Percentiles rank a stretch among this genome's conserved stretches.
These are phyloP conservation scores for Drosophila auraria DNA, from an alignment of 1,140 invertebrate genomes.

Conservation along the genomic window DNA sequence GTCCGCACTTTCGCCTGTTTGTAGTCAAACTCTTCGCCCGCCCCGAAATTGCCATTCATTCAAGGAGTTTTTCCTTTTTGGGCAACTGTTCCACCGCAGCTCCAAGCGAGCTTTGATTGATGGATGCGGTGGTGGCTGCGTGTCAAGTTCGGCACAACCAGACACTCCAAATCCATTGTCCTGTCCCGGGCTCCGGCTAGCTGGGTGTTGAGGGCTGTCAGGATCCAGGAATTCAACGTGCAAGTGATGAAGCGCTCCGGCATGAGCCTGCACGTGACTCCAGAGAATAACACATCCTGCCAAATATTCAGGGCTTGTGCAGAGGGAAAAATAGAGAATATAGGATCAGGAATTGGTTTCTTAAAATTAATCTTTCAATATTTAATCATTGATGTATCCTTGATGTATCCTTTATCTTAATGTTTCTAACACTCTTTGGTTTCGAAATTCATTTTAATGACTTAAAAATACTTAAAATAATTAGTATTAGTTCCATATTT, in stretches of 20 bases:
- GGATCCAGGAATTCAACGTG: slow-evolving; percentile 13
- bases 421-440: no score
- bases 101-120: slow-evolving; percentile 48
- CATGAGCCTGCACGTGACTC: slow-evolving; percentile 32
- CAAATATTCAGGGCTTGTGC: no score
- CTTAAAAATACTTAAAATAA: no score
- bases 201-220: slow-evolving; percentile 17
- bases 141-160: slow-evolving; percentile 42
- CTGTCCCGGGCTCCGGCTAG: slow-evolving; percentile 19
- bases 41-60: slow-evolving; percentile 14
- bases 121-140: slow-evolving; percentile 26
- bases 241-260: slow-evolving; percentile 36
- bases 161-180: slow-evolving; percentile 46
- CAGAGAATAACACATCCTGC: not conserved
- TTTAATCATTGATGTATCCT: no score
- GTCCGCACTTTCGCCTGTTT: slow-evolving; percentile 30
- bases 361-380: no score
- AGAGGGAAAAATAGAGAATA: not conserved
- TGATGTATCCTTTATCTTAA: no score
- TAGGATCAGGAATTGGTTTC: no score
- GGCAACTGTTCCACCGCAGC: slow-evolving; percentile 15
- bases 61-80: slow-evolving; percentile 21
- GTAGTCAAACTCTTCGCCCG: slow-evolving; percentile 36
- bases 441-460: no score
- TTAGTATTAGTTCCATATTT: no score